Evolutionary conservation across 2,888 invertebrate genomes (phyloP).

Genomic region (Cephus pulcher): DNA sequence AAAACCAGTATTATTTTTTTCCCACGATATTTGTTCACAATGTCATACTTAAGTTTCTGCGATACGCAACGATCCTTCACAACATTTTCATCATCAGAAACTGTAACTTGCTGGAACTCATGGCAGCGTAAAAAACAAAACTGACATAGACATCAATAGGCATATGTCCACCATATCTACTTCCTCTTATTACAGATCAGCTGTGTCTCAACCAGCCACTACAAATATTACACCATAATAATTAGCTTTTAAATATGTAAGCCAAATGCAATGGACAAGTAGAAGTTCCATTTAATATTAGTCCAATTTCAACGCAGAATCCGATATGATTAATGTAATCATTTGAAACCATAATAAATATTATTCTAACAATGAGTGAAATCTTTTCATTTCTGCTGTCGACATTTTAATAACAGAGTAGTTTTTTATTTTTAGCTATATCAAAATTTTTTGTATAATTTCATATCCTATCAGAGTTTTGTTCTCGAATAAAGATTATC

Average conservation of each 20-base stretch:
- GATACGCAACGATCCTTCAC: background rate
- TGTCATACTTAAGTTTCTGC: background rate
- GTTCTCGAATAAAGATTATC: background rate
- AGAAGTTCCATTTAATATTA: no score
- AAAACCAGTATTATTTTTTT: background rate
- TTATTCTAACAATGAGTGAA: constrained; percentile 13
- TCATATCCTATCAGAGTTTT: background rate
- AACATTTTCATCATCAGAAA: background rate
- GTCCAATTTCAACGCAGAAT: background rate
- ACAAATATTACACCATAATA: background rate
- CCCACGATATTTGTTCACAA: background rate
- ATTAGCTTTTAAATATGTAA: background rate
- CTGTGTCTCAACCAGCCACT: background rate
- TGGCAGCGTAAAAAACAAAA: background rate
- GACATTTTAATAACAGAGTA: background rate
- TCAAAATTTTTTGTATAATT: background rate
- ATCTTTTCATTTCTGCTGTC: constrained; percentile 24
- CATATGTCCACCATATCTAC: background rate
- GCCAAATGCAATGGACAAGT: background rate
- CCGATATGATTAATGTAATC: background rate
- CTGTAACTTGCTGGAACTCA: background rate
- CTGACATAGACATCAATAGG: background rate
- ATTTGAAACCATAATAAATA: background rate
- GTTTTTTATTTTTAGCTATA: background rate
- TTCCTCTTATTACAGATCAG: background rate